Percentiles rank a stretch among this genome's conserved stretches.
Conservation (phyloP, 2,113 vertebrate genomes). For the Narcine bancroftii region DNA sequence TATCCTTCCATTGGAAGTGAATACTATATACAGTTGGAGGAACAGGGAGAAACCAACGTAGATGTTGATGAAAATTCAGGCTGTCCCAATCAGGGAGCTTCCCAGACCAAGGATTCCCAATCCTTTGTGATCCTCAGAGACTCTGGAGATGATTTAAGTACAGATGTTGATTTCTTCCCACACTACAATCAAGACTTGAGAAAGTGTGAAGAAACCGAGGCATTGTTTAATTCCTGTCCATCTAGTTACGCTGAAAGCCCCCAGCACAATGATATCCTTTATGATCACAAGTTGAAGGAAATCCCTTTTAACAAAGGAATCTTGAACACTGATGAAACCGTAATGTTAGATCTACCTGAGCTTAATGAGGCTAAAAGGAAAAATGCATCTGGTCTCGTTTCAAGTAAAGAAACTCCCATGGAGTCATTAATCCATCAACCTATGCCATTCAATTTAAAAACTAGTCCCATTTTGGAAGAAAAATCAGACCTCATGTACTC, state of each 20-base stretch:
- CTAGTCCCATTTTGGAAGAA: constrained; percentile 43
- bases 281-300: constrained; percentile 58
- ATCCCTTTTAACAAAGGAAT: constrained; percentile 52
- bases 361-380: constrained; percentile 50
- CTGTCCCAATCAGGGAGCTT: constrained; percentile 52
- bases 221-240: constrained; percentile 54
- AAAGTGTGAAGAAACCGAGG: constrained; percentile 63
- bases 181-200: constrained; percentile 68
- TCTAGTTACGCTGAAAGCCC: constrained; percentile 70
- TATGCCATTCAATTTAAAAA: neutral
- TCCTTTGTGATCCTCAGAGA: constrained; percentile 63
- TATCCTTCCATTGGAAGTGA: constrained; percentile 80
- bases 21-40: constrained; percentile 90
- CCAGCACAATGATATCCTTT: constrained; percentile 68
- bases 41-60: constrained; percentile 63
- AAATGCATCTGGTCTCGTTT: constrained; percentile 42
- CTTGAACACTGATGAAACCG: constrained; percentile 16
- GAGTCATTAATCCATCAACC: constrained; percentile 31
- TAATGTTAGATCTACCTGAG: constrained; percentile 61
- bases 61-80: constrained; percentile 55
- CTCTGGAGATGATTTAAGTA: constrained; percentile 73
- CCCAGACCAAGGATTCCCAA: constrained; percentile 50
- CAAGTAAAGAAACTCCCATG: constrained; percentile 41
- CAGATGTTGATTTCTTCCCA: constrained; percentile 73
- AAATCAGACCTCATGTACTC: constrained; percentile 44